Base-by-base conservation (phyloP, 30 jellyfish, hydroid and myxozoan species). In the Cassiopea andromeda region DNA sequence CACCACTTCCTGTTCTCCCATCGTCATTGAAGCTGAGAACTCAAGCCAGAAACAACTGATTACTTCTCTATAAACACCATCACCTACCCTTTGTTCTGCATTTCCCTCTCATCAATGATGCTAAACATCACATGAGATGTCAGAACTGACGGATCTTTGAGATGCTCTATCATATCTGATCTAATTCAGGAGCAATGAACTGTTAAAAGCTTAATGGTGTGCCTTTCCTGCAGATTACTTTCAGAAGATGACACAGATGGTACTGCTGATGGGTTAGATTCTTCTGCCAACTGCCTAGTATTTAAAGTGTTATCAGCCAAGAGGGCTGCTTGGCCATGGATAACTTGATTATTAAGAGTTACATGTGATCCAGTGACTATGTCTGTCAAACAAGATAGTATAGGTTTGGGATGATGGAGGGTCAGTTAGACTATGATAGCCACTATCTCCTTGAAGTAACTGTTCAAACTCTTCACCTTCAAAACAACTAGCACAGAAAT, bases 41-140 rank as follows among this genome's bases (percentile, higher is more conserved):
- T 70, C 91, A 44, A 44, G 61, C 91, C 91, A 67, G 91, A 83
- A 83, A 13, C 15, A 74, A 59, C 84, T 83, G 59, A 83, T 44
- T 17, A 70, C 91, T 44, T 70, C 91, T 59, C 91, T 69, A 60
- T 54, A 44, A 47, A 83, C 91, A 7, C 84, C 91, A 44, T 13
- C 79, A 44, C 84, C 84, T 59, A 45, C 61, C 64, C 91, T 84
- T 59, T 68, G 73, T 47, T 83, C 84, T 74, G 50, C 77, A 54
- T 60, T 69, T 70, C 91, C 64, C 84, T 70, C 83, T 67, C 83
- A 70, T 48, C 91, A 83, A 83, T 83, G 64, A 68, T 59, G 69
- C 61, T 74, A 68, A 83, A 69, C 46, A 44, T 15, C 83, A 68
- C 44, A 45, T 83, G 50, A 13, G 60, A 74, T 60, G 61, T 69